Conservation (phyloP, 2,888 invertebrate species). For the Trissolcus brochymenae region DNA sequence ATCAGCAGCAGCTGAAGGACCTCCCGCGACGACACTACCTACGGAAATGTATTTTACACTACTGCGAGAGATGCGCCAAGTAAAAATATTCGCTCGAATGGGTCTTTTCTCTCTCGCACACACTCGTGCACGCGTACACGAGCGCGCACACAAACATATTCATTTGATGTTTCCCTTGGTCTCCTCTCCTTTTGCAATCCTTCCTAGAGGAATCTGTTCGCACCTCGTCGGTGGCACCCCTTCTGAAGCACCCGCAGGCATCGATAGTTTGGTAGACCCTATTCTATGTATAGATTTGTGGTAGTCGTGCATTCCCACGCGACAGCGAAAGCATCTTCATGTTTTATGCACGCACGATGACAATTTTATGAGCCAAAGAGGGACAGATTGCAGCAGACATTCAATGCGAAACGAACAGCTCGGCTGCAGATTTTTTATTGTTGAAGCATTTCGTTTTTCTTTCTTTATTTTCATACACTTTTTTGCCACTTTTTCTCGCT, state of each 20-base stretch:
- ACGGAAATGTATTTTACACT: conserved; percentile 70
- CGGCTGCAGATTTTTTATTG: conserved; percentile 55
- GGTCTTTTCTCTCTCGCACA: conserved; percentile 60
- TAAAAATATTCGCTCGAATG: conserved; percentile 67
- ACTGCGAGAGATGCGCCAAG: conserved; percentile 60
- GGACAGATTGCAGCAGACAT: conserved; percentile 66
- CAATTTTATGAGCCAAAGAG: conserved; percentile 69
- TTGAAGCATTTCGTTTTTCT: conserved; percentile 42
- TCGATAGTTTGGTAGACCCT: conserved; percentile 56
- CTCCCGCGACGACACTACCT: conserved; percentile 66
- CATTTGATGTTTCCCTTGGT: conserved; percentile 58
- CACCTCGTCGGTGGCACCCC: conserved; percentile 51
- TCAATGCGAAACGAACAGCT: conserved; percentile 57
- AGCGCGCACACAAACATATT: conserved; percentile 53
- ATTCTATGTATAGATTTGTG: conserved; percentile 65
- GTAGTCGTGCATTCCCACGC: conserved; percentile 63
- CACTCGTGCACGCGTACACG: conserved; percentile 28
- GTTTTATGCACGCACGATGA: conserved; percentile 72
- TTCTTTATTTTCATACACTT: conserved; percentile 8
- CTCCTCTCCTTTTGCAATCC: conserved; percentile 52
- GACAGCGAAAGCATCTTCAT: conserved; percentile 65
- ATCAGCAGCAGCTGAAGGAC: conserved; percentile 70
- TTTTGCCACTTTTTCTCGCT: conserved; percentile 12
- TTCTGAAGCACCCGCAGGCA: conserved; percentile 57
- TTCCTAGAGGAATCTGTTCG: conserved; percentile 52